A percentile compares a stretch with the other conserved stretches of the same genome.
phyloP scores from a whole-genome alignment of 2,888 invertebrate species.

The Tiliacea aurago region DNA sequence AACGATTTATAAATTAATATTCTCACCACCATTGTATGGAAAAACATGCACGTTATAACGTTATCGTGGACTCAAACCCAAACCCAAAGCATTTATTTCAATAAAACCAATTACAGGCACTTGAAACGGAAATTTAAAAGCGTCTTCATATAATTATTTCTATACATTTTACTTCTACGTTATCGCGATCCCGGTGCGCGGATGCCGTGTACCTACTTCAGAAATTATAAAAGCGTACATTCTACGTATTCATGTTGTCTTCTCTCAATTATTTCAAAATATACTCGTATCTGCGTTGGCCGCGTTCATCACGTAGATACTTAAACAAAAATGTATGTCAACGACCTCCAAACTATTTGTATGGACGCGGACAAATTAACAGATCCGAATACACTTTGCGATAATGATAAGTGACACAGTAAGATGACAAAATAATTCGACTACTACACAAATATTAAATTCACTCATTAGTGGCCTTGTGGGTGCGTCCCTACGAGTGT shows the following conservation, averaged over 20 bases:
- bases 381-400: constrained; percentile 34
- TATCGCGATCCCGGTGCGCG: no score
- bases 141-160: no score
- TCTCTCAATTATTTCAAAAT: constrained; percentile 19
- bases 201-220: no score
- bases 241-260: neutral
- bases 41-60: no score
- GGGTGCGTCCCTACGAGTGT: neutral
- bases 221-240: no score
- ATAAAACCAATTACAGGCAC: no score
- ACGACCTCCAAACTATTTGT: constrained; percentile 57
- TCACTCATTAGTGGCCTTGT: constrained; percentile 11
- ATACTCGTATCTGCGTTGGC: neutral
- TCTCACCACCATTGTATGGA: no score
- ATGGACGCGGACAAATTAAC: constrained; percentile 30
- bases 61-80: no score
- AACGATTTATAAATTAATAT: neutral
- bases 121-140: no score
- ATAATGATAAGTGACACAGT: constrained; percentile 17
- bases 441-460: neutral
- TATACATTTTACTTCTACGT: no score
- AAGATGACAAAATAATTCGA: constrained; percentile 33
- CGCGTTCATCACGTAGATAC: neutral
- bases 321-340: constrained; percentile 48
- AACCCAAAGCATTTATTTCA: no score